Evolutionary conservation across 2,888 invertebrate genomes (phyloP), one percentile per base, ranked within the genome.

Genomic region (Ophion obscuratus): DNA sequence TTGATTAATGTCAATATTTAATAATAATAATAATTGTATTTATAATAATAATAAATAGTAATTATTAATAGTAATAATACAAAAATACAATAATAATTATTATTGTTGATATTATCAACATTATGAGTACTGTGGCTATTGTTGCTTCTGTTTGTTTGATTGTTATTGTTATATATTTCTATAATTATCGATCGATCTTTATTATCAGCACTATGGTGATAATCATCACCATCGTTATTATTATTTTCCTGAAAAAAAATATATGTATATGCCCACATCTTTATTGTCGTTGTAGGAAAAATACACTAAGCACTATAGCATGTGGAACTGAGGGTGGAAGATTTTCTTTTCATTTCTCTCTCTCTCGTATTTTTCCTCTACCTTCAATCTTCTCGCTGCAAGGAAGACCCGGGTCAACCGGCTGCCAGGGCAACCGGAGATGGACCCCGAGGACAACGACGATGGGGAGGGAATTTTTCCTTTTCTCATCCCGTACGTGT

Each of bases 331-430:
- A 77, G 81, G 68, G 53, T 36, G 59, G 76, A 64, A 31, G 71
- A 44, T 62, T 40, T 82, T 57, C 24, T 76, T 62, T 76, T 71
- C 44, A 31, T 74, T 74, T 61, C 47, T 44, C 67, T 62, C 24
- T 40, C 70, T 53, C 11, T 14, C 57, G 31, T 31, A 31, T 31
- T 31, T 31, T 31, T 31, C 31, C 31, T 31, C 31, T 79, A 57
- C 61, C 73, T 80, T 44, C 64, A 66, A 73, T 73, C 74, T 81
- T 67, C 61, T 61, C 31, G 62, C 61, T 5, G 31, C 71, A 44
- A 78, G 62, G 77, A 84, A 84, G 81, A 81, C 77, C 77, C 77
- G 77, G 81, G 81, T 81, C 73, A 81, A 80, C 66, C 70, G 61
- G 62, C 59, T 47, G 80, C 68, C 17, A 59, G 70, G 17, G 44